phyloP scores from a whole-genome alignment of 2,797 vertebrate genomes.

The Aldrovandia affinis region DNA sequence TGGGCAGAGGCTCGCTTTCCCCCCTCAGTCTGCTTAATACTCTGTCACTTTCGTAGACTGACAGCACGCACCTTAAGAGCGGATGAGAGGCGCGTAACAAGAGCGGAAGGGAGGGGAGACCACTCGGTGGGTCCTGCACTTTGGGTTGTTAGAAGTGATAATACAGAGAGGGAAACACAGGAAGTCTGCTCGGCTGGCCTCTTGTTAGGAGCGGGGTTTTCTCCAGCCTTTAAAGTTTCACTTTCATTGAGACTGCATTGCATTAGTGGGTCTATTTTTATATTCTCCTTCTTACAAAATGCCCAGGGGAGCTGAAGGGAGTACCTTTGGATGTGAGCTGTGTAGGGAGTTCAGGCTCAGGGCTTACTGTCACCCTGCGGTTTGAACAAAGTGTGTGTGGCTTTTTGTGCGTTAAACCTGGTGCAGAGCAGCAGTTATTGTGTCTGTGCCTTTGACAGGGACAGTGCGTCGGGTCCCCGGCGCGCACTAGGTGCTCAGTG shows the following conservation, averaged over 20 bases:
- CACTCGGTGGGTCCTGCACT: constrained; percentile 45
- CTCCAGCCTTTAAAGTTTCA: constrained; percentile 63
- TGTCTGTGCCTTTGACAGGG: constrained; percentile 2
- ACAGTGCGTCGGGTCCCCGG: constrained; percentile 14
- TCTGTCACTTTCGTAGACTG: constrained; percentile 38
- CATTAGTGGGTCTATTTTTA: constrained; percentile 66
- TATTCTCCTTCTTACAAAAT: constrained; percentile 54
- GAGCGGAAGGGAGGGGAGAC: constrained; percentile 32
- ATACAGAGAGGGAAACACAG: constrained; percentile 53
- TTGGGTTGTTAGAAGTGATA: constrained; percentile 66
- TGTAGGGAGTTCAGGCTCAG: constrained; percentile 62
- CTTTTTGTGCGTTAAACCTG: constrained; percentile 14
- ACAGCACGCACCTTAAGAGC: constrained; percentile 47
- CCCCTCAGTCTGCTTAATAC: constrained; percentile 35
- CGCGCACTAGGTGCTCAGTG: not conserved
- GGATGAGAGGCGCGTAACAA: constrained; percentile 31
- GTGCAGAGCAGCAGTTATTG: constrained; percentile 1
- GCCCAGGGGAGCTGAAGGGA: constrained; percentile 51
- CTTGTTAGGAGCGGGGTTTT: constrained; percentile 69
- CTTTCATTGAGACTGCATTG: constrained; percentile 56
- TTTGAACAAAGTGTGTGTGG: constrained; percentile 39
- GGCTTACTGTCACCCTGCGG: constrained; percentile 44
- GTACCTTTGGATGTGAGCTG: constrained; percentile 72
- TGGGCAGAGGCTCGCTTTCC: constrained; percentile 65
- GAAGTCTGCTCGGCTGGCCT: constrained; percentile 34